phyloP scores from a whole-genome alignment of 2,888 invertebrate species.

The Acanthosepion lycidas region DNA sequence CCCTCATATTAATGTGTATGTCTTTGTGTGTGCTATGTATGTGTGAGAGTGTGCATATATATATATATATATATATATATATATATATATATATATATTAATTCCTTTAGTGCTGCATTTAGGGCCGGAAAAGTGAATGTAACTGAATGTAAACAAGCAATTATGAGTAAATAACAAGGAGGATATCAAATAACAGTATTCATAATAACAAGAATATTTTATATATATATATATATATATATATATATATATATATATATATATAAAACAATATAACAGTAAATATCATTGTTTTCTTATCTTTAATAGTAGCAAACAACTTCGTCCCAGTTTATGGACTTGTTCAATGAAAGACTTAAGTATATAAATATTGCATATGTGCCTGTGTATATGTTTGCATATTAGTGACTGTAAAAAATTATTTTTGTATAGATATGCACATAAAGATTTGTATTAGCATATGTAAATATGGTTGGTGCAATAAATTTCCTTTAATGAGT shows the following conservation, averaged over 20 bases:
- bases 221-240: not conserved
- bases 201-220: not conserved
- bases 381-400: not conserved
- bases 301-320: not conserved
- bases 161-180: not conserved
- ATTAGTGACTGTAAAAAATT: not conserved
- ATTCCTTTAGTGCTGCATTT: not conserved
- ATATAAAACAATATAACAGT: not conserved
- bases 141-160: conserved; percentile 33
- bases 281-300: not conserved
- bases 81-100: not conserved
- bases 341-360: not conserved
- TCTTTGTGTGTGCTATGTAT: not conserved
- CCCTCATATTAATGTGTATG: not conserved
- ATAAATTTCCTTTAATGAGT: not conserved
- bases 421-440: not conserved
- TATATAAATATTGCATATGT: not conserved
- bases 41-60: not conserved
- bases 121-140: conserved; percentile 33
- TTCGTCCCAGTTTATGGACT: not conserved
- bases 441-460: not conserved
- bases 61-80: not conserved
- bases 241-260: not conserved
- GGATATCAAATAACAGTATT: conserved; percentile 15
- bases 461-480: not conserved